Percentiles rank a stretch among this genome's conserved stretches.
phyloP scores from a whole-genome alignment of 2,888 invertebrate species.

The Idaea biselata region DNA sequence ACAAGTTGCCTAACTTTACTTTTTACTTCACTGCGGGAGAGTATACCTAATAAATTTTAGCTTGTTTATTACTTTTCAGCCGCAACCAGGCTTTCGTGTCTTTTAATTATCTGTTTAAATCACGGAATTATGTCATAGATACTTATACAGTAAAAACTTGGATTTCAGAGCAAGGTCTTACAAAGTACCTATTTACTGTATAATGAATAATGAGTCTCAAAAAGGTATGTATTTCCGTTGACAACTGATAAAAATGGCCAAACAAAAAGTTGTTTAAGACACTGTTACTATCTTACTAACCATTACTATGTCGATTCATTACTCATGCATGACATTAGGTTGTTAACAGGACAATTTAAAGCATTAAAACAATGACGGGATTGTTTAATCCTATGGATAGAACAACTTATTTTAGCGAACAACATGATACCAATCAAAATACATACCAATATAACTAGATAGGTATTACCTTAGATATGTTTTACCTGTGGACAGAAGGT shows the following conservation, averaged over 20 bases:
- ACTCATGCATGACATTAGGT: background rate
- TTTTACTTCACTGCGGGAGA: no score
- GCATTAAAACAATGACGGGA: background rate
- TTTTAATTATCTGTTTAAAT: background rate
- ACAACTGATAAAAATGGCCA: background rate
- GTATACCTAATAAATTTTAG: no score
- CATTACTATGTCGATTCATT: background rate
- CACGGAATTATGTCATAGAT: background rate
- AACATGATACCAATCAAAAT: no score
- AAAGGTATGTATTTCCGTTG: background rate
- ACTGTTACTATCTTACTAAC: background rate
- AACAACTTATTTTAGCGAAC: background rate
- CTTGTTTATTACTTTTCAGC: background rate
- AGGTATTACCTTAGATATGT: no score
- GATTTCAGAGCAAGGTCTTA: background rate
- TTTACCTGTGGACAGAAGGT: no score
- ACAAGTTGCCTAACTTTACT: no score
- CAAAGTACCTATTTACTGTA: background rate
- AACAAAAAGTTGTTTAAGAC: background rate
- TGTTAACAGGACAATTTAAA: background rate
- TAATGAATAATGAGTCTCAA: background rate
- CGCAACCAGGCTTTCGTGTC: background rate
- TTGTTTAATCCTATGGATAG: background rate
- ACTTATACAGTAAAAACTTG: background rate
- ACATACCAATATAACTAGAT: no score